Evolutionary conservation across 2,113 vertebrate species (phyloP), one percentile per base, ranked within the genome.

Genomic region (Copsychus sechellarum): DNA sequence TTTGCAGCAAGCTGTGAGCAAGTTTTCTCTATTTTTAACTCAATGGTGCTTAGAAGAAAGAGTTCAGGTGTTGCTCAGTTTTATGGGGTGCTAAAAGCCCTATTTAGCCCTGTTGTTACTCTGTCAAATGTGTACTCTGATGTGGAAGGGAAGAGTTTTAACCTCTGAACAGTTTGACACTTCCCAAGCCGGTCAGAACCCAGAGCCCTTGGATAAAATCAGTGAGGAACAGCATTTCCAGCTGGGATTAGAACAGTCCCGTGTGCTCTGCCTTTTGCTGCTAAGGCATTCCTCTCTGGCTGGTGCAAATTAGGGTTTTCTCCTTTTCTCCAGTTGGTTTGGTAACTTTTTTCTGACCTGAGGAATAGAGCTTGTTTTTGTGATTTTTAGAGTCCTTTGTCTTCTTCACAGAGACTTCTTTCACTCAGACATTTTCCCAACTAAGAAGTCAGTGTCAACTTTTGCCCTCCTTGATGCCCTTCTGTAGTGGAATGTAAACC

Each of bases 151-250:
- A 45, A 85, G 69, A 51, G 45, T 56, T 93, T 95, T 72, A 23
- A 67, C 22, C 40, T 33, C 23, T 31, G 21, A 81, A 33, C 3
- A 17, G 12, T 18, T 15, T 0, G 0, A 69, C 20, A 40, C 15
- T 87, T 9, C 0, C 22, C 18, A 20, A 82, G 9, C 3, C 21
- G 24, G 60, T 67, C 31, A 78, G 13, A 36, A 54, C 7, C 11
- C 18, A 48, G 5, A 56, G 24, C 9, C 12, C n/a, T 69, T 62
- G 25, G n/a, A 73, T 53, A 57, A 88, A 88, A 85, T 34, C 28
- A 36, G 12, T 17, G 12, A 82, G 48, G 26, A 73, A 10, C 17
- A 67, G 1, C 7, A 24, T 50, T 84, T 70, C 19, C 34, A 86
- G 5, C 34, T 11, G 28, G 33, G 14, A 19, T 38, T 26, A 62